Base-by-base conservation (phyloP, 1,140 invertebrate genomes). In the Brachionus rotundiformis region DNA sequence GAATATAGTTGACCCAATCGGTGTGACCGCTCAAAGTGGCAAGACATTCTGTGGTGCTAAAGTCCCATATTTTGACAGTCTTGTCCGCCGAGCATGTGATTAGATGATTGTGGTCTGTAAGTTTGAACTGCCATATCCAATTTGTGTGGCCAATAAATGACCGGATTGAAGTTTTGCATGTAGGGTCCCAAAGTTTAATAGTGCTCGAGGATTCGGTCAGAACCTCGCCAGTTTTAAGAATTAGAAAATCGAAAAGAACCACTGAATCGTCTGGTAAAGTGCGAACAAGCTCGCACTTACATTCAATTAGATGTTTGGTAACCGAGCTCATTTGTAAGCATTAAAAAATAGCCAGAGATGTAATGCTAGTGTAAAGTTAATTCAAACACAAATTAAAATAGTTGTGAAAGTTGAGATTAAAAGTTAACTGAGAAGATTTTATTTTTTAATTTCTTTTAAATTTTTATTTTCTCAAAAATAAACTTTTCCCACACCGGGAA, bases 401-500 rank as follows among this genome's bases (percentile, higher is more conserved):
- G 47, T 19, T 16, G 47, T n/a, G 47, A n/a, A 36, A 36, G 33
- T 8, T 36, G 3, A 3, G 33, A 5, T 36, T 36, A 36, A 36
- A 5, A 5, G 3, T 36, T 36, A 36, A 36, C 33, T 36, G 33
- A 5, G 33, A 36, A 36, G 8, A 5, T 36, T 36, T 36, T 5
- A 36, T 36, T 36, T 36, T 5, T 41, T 41, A 41, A 41, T 49
- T 49, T 23, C 5, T 7, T 49, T 49, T 13, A 49, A 49, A 23
- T 41, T 13, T 41, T 41, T 41, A 11, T 41, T 13, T 41, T 11
- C 3, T 41, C 2, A 41, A 68, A 68, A 68, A 68, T 16, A 68
- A 68, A n/a, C 33, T 33, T n/a, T 68, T 68, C 63, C 63, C 63
- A 68, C 63, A 68, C 63, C 59, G 59, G 59, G 59, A 63, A 63